Conservation (phyloP, 2,888 invertebrate species). For the Vandiemenella viatica region DNA sequence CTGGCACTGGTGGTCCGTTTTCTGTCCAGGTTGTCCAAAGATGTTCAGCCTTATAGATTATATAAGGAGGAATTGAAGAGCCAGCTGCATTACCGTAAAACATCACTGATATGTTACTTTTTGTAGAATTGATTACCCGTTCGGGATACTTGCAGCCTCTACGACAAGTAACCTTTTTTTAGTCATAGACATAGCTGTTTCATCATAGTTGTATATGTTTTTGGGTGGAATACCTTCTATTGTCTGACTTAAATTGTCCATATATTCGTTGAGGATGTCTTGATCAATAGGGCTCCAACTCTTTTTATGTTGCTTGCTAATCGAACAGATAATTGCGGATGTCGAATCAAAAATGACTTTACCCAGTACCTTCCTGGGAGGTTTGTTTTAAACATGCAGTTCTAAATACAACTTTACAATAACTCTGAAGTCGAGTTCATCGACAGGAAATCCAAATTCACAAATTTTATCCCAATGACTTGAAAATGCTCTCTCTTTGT, state of each 20-base stretch:
- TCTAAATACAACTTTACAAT: no score
- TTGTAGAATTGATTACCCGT: conserved; percentile 24
- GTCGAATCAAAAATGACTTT: conserved; percentile 14
- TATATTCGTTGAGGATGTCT: conserved; percentile 16
- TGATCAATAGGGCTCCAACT: no score
- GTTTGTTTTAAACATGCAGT: conserved; percentile 18
- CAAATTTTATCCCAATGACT: no score
- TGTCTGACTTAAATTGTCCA: conserved; percentile 15
- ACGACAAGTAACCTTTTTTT: conserved; percentile 17
- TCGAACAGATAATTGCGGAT: conserved; percentile 2
- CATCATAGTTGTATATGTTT: conserved; percentile 24
- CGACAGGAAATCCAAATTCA: no score
- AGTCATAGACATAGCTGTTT: conserved; percentile 23
- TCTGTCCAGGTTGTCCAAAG: conserved; percentile 26
- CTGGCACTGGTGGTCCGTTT: conserved; percentile 23
- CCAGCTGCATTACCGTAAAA: conserved; percentile 26
- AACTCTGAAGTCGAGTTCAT: no score
- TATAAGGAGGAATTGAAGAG: conserved; percentile 25
- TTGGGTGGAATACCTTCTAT: conserved; percentile 15
- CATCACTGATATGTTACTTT: conserved; percentile 26
- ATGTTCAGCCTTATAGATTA: conserved; percentile 27
- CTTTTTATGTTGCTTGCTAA: conserved; percentile 18
- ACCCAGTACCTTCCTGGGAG: conserved; percentile 21
- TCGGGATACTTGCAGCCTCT: conserved; percentile 25
- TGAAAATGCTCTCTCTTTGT: no score